Percentiles rank a stretch among this genome's conserved stretches.
Evolutionary conservation across 2,888 invertebrate genomes (phyloP).

Genomic region (Lepidochrysops patricia): DNA sequence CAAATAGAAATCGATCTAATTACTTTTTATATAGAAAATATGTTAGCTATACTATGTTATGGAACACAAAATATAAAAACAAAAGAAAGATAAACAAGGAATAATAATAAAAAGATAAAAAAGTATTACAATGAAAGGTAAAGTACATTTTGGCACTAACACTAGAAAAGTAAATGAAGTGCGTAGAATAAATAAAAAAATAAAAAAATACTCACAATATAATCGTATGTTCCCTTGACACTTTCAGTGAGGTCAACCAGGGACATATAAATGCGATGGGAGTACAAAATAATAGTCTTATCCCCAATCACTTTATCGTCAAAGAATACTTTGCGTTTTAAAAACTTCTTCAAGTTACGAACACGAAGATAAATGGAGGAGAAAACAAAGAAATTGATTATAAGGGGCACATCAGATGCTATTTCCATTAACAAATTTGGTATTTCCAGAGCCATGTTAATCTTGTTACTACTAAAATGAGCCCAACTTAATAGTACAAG

Average conservation of each 20-base stretch:
- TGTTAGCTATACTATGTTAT: no score
- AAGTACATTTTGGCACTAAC: no score
- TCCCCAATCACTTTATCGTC: conserved; percentile 2
- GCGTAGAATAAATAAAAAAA: not conserved
- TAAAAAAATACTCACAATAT: not conserved
- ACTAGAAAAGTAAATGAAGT: no score
- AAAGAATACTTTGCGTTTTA: conserved; percentile 7
- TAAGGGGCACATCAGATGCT: not conserved
- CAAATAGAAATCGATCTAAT: no score
- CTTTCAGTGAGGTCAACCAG: conserved; percentile 9
- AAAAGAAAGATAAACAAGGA: no score
- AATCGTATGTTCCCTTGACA: conserved; percentile 4
- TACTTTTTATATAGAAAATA: no score
- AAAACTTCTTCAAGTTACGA: not conserved
- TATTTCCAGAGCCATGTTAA: not conserved
- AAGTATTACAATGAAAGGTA: no score
- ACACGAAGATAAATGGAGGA: conserved; percentile 6
- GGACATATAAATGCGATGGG: conserved; percentile 7
- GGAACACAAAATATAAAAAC: no score
- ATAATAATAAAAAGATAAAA: no score
- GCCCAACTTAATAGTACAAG: not conserved
- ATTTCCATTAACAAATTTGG: not conserved
- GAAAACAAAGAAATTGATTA: not conserved
- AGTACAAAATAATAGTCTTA: not conserved
- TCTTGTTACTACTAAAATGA: not conserved